A percentile compares a stretch with the other conserved stretches of the same genome.
These are phyloP conservation scores for Cydia fagiglandana DNA, from an alignment of 1,140 invertebrate genomes.

Conservation along the genomic window DNA sequence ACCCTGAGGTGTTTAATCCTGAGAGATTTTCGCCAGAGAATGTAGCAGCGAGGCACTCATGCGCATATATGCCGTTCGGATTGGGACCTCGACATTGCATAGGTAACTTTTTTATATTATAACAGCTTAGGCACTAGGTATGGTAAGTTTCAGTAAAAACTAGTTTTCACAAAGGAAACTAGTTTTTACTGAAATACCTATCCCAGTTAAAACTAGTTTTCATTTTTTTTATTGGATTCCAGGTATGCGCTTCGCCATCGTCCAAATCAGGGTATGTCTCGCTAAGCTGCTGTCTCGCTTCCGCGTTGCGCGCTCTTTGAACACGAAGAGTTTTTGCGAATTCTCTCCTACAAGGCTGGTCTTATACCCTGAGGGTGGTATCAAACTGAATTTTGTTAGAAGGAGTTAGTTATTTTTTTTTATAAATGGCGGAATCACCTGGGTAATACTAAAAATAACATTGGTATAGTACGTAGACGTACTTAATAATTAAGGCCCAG, in stretches of 20 bases:
- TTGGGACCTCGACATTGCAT: not conserved
- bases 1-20: slow-evolving; percentile 32
- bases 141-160: too few species aligned
- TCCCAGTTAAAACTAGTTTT: too few species aligned
- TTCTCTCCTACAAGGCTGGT: slow-evolving; percentile 35
- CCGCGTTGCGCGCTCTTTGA: not conserved
- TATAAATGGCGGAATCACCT: too few species aligned
- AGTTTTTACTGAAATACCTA: too few species aligned
- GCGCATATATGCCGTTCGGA: slow-evolving; percentile 1
- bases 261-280: slow-evolving; percentile 37
- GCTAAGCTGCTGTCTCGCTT: too few species aligned
- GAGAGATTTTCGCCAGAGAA: not conserved
- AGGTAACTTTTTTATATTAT: slow-evolving; percentile 33
- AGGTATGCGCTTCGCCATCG: slow-evolving; percentile 46
- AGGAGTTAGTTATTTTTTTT: not conserved
- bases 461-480: too few species aligned
- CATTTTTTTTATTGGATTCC: not conserved
- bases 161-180: too few species aligned
- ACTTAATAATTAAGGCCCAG: too few species aligned
- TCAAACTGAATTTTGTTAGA: slow-evolving; percentile 38
- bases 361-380: slow-evolving; percentile 35
- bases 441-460: too few species aligned
- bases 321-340: slow-evolving; percentile 26
- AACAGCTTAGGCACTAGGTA: not conserved
- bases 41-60: not conserved